These are phyloP conservation scores for Linyphia triangularis DNA, from an alignment of 2,888 invertebrate genomes.

Conservation along the genomic window DNA sequence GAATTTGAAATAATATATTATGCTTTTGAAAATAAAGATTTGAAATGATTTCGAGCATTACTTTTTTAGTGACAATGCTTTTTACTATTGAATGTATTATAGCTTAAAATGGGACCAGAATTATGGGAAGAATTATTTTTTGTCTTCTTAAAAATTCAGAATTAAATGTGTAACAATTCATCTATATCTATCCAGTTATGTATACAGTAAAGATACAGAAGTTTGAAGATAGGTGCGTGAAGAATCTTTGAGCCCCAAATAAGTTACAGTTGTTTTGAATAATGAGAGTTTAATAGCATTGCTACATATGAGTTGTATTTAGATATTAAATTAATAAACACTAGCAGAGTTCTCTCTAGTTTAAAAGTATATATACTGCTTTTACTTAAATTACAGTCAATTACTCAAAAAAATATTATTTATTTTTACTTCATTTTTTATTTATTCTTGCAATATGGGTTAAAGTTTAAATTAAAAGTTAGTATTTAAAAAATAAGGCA, in stretches of 20 bases:
- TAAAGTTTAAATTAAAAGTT: neutral
- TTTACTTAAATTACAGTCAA: neutral
- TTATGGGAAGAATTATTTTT: too few species aligned
- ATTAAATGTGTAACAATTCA: too few species aligned
- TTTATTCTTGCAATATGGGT: neutral
- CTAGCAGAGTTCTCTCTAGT: neutral
- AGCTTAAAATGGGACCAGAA: too few species aligned
- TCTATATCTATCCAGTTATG: too few species aligned
- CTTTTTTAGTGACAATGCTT: too few species aligned
- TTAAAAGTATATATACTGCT: neutral
- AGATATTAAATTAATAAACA: neutral
- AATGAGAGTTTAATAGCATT: slow-evolving; percentile 1
- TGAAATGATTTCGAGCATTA: too few species aligned
- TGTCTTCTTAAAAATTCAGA: too few species aligned
- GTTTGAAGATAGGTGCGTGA: neutral
- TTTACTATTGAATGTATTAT: too few species aligned
- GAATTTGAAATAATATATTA: too few species aligned
- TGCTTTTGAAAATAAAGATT: too few species aligned
- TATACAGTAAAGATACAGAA: neutral
- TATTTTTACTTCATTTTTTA: neutral
- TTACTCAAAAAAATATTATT: neutral
- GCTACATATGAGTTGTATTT: neutral
- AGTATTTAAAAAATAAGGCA: too few species aligned
- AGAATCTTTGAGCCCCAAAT: neutral
- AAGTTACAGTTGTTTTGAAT: neutral